phyloP scores from a whole-genome alignment of 2,797 vertebrate genomes.

The Cottoperca gobio region DNA sequence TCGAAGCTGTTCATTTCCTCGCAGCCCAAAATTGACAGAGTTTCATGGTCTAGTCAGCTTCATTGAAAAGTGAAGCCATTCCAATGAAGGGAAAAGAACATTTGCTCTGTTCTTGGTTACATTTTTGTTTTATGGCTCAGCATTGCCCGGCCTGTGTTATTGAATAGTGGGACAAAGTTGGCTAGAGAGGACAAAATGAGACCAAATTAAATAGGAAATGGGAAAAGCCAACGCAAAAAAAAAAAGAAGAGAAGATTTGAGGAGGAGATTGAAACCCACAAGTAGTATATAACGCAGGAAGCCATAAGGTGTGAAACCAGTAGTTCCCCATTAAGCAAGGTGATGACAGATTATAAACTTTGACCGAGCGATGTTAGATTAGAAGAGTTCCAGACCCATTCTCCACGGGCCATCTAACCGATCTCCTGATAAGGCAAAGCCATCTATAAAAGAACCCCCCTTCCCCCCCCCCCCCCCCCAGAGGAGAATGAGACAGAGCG shows the following conservation, averaged over 20 bases:
- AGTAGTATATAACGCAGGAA: conserved; percentile 8
- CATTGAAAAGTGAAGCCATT: conserved; percentile 54
- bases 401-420: conserved; percentile 69
- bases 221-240: neutral
- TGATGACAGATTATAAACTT: conserved; percentile 74
- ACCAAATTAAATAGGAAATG: neutral
- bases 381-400: conserved; percentile 65
- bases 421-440: conserved; percentile 72
- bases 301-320: conserved; percentile 25
- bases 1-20: conserved; percentile 38
- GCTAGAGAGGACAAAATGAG: neutral
- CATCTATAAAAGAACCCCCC: conserved; percentile 63
- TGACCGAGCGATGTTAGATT: conserved; percentile 70
- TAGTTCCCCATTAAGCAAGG: conserved; percentile 50
- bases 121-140: conserved; percentile 34
- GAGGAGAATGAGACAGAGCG: conserved; percentile 44
- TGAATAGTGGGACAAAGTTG: conserved; percentile 16
- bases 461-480: too few relatives aligned
- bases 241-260: neutral
- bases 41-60: conserved; percentile 24
- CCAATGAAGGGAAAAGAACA: neutral
- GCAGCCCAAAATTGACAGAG: conserved; percentile 21
- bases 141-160: conserved; percentile 18
- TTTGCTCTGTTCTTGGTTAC: neutral
- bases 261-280: conserved; percentile 23